Evolutionary conservation across 2,888 invertebrate genomes (phyloP).

Genomic region (Acanthococcus lagerstroemiae): DNA sequence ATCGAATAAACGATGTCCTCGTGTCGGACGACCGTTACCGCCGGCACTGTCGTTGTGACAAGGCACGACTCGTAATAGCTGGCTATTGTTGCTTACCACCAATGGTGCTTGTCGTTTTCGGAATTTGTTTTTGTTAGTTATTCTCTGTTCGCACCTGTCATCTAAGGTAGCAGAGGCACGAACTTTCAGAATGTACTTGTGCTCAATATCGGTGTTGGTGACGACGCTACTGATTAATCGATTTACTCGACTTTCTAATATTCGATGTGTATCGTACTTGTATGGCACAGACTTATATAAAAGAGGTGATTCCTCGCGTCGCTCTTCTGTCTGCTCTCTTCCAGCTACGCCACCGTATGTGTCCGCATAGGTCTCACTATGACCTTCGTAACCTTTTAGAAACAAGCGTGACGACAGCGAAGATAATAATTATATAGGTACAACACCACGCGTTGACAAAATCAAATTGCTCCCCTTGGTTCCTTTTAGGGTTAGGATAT

Average conservation of each 20-base stretch:
- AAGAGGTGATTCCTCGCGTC: too few species aligned
- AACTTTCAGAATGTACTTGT: background rate
- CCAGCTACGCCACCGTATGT: slow-evolving; percentile 17
- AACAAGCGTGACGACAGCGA: background rate
- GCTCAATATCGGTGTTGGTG: background rate
- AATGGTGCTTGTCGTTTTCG: too few species aligned
- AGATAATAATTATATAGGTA: background rate
- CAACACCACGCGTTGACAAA: too few species aligned
- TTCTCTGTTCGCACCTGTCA: background rate
- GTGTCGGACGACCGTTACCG: too few species aligned
- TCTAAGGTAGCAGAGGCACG: background rate
- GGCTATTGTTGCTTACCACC: too few species aligned
- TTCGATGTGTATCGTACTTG: background rate
- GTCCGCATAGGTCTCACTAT: background rate
- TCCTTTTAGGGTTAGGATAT: too few species aligned
- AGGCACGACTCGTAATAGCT: too few species aligned
- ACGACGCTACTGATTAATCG: background rate
- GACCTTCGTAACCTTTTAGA: slow-evolving; percentile 5
- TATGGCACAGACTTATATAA: too few species aligned
- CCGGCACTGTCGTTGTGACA: too few species aligned
- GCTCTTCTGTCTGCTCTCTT: background rate
- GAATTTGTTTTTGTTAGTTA: too few species aligned
- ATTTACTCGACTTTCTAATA: background rate
- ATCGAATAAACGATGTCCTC: slow-evolving; percentile 54
- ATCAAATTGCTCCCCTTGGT: too few species aligned